Percentiles rank a stretch among this genome's conserved stretches.
These are phyloP conservation scores for Psophia crepitans DNA, from an alignment of 2,113 vertebrate genomes.

Conservation along the genomic window DNA sequence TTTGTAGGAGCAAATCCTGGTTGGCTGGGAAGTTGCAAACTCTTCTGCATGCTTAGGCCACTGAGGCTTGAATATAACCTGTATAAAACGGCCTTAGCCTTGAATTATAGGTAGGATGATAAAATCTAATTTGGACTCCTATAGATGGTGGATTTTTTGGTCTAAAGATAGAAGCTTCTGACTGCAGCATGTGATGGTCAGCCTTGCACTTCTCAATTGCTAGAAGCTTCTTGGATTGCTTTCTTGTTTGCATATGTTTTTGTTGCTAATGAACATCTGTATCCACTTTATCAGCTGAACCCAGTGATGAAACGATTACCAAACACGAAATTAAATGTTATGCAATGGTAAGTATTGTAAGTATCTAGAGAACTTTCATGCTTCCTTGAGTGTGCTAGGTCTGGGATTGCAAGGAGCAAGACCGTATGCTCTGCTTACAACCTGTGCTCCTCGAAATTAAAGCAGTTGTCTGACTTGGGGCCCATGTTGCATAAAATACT, in stretches of 20 bases:
- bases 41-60: background rate
- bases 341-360: slow-evolving; percentile 21
- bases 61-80: background rate
- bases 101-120: background rate
- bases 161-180: background rate
- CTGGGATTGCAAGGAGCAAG: background rate
- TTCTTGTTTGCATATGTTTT: slow-evolving; percentile 8
- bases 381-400: background rate
- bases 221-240: slow-evolving; percentile 10
- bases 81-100: background rate
- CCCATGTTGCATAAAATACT: background rate
- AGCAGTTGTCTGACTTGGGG: background rate
- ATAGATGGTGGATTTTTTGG: background rate
- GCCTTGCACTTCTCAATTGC: background rate
- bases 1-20: background rate
- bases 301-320: background rate
- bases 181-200: background rate
- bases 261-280: slow-evolving; percentile 43
- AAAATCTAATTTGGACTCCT: background rate
- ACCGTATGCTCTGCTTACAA: background rate
- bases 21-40: background rate
- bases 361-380: background rate
- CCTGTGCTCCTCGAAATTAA: background rate
- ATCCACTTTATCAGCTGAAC: background rate
- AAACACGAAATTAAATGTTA: background rate